Evolutionary conservation across 2,888 invertebrate genomes (phyloP).

Genomic region (Hyposoter didymator): DNA sequence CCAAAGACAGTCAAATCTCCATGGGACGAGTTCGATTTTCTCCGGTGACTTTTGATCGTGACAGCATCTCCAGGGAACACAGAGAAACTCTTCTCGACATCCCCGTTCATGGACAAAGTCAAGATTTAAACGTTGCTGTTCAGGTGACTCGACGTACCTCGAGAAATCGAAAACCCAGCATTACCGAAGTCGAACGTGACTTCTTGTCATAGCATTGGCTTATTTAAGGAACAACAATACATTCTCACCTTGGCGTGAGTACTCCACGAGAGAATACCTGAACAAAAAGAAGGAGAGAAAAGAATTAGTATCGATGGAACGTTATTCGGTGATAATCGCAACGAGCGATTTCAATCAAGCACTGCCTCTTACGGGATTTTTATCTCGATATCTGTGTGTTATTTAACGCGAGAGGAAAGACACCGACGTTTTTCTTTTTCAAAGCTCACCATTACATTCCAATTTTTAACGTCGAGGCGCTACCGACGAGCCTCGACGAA

Average conservation of each 20-base stretch:
- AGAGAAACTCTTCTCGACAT: conserved; percentile 86
- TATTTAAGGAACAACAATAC: conserved; percentile 75
- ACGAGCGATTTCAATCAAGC: conserved; percentile 72
- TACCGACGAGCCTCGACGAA: not conserved
- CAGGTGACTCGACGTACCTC: conserved; percentile 70
- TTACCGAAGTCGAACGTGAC: conserved; percentile 85
- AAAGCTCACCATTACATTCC: conserved; percentile 54
- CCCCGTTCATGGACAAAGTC: conserved; percentile 85
- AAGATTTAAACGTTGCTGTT: conserved; percentile 85
- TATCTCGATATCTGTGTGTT: conserved; percentile 59
- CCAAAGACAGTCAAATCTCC: conserved; percentile 88
- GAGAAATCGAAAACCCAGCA: conserved; percentile 85
- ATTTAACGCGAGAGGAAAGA: conserved; percentile 39
- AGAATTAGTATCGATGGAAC: conserved; percentile 1
- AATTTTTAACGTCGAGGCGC: conserved; percentile 35
- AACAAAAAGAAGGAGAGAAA: not conserved
- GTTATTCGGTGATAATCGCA: conserved; percentile 44
- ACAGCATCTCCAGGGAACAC: conserved; percentile 75
- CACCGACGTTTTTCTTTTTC: conserved; percentile 26
- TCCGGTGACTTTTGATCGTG: conserved; percentile 81
- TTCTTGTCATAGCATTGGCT: conserved; percentile 86
- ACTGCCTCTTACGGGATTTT: conserved; percentile 75
- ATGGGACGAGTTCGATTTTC: conserved; percentile 81
- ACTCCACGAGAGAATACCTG: conserved; percentile 24
- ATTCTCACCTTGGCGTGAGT: not conserved